Evolutionary conservation across 2,888 invertebrate species (phyloP).

Genomic region (Cryptocephalus primarius): DNA sequence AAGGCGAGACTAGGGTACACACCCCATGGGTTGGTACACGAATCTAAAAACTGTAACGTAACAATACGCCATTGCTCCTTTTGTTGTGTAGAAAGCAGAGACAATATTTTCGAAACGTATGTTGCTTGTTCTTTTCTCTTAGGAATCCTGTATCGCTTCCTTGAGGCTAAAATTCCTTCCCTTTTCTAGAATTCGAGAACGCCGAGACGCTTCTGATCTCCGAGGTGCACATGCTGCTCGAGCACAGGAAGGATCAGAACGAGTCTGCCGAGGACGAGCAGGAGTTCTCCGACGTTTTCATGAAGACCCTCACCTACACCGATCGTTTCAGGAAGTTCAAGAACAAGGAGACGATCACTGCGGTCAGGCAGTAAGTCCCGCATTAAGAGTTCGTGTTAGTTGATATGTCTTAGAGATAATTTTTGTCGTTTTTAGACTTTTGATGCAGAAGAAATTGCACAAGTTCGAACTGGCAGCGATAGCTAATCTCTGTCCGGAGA

Average conservation of each 20-base stretch:
- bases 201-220: conserved; percentile 95
- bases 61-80: background rate
- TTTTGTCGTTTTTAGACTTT: conserved; percentile 50
- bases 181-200: conserved; percentile 83
- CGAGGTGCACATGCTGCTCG: conserved; percentile 90
- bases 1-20: too few relatives aligned
- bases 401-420: conserved; percentile 5
- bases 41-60: background rate
- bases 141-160: too few relatives aligned
- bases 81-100: background rate
- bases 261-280: conserved; percentile 98
- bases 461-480: conserved; percentile 97
- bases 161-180: too few relatives aligned
- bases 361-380: conserved; percentile 74
- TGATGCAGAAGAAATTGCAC: conserved; percentile 91
- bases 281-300: conserved; percentile 96
- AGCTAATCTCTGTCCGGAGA: conserved; percentile 97
- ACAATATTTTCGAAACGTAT: background rate
- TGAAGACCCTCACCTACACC: conserved; percentile 94
- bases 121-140: too few relatives aligned
- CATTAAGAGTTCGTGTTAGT: background rate
- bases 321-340: conserved; percentile 95
- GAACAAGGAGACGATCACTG: conserved; percentile 95
- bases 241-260: conserved; percentile 95
- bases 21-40: too few relatives aligned